Percentiles rank a stretch among this genome's conserved stretches.
phyloP scores from a whole-genome alignment of 2,113 vertebrate genomes.

The Pipra filicauda region DNA sequence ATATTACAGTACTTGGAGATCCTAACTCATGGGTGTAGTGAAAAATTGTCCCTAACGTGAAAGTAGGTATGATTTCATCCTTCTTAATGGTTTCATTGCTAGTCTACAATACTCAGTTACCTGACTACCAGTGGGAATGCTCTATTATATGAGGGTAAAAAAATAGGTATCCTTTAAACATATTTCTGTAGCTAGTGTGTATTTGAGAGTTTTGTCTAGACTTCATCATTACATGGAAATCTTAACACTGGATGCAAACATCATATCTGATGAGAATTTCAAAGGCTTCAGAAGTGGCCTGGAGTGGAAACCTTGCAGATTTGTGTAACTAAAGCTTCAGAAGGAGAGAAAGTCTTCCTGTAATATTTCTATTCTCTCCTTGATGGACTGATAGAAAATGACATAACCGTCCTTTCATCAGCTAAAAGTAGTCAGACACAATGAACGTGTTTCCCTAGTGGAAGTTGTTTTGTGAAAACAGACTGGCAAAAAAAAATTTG shows the following conservation, averaged over 20 bases:
- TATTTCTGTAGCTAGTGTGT: background rate
- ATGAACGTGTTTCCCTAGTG: background rate
- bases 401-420: constrained; percentile 22
- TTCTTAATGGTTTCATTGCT: background rate
- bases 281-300: background rate
- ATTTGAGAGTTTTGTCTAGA: background rate
- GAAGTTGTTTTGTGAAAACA: constrained; percentile 22
- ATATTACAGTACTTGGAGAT: background rate
- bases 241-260: background rate
- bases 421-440: background rate
- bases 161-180: background rate
- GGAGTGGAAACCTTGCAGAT: background rate
- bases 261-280: background rate
- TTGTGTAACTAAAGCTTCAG: background rate
- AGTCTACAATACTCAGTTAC: background rate
- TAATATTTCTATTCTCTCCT: background rate
- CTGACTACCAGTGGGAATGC: background rate
- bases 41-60: background rate
- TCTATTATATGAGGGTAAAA: background rate
- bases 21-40: background rate
- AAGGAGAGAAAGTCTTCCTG: background rate
- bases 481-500: background rate
- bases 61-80: background rate
- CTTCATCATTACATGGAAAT: background rate
- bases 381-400: constrained; percentile 24